Percentiles rank a stretch among this genome's conserved stretches.
Conservation (phyloP, 2,888 invertebrate species). For the Acleris holmiana region DNA sequence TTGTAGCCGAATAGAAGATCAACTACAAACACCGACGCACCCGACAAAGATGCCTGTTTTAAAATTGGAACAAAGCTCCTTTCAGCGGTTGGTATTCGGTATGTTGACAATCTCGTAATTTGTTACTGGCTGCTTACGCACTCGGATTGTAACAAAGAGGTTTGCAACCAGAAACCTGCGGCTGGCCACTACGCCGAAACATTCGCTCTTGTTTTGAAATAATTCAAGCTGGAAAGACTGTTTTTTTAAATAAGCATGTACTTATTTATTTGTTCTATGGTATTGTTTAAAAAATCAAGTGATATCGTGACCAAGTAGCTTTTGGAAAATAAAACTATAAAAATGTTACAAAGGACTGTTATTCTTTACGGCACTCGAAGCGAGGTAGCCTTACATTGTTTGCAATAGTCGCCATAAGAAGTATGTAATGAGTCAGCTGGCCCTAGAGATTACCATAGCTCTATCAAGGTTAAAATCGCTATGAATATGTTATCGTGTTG, state of each 20-base stretch:
- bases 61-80: slow-evolving; percentile 35
- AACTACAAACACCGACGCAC: slow-evolving; percentile 10
- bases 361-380: slow-evolving; percentile 12
- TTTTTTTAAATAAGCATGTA: neutral
- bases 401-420: slow-evolving; percentile 20
- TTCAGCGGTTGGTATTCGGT: slow-evolving; percentile 30
- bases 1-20: too few relatives aligned
- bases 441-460: slow-evolving; percentile 17
- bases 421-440: slow-evolving; percentile 20
- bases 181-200: slow-evolving; percentile 25
- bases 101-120: slow-evolving; percentile 36
- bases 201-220: slow-evolving; percentile 31
- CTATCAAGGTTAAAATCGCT: slow-evolving; percentile 19
- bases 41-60: slow-evolving; percentile 34
- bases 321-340: slow-evolving; percentile 1
- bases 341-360: slow-evolving; percentile 1
- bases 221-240: neutral
- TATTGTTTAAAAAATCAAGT: neutral
- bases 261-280: neutral
- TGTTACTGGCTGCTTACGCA: slow-evolving; percentile 31
- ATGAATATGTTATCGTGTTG: slow-evolving; percentile 31
- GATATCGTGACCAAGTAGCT: neutral
- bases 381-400: slow-evolving; percentile 29
- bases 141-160: slow-evolving; percentile 31
- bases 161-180: slow-evolving; percentile 30